A percentile compares a stretch with the other conserved stretches of the same genome.
phyloP scores from a whole-genome alignment of 2,888 invertebrate genomes.

The Cheilosia vulpina region DNA sequence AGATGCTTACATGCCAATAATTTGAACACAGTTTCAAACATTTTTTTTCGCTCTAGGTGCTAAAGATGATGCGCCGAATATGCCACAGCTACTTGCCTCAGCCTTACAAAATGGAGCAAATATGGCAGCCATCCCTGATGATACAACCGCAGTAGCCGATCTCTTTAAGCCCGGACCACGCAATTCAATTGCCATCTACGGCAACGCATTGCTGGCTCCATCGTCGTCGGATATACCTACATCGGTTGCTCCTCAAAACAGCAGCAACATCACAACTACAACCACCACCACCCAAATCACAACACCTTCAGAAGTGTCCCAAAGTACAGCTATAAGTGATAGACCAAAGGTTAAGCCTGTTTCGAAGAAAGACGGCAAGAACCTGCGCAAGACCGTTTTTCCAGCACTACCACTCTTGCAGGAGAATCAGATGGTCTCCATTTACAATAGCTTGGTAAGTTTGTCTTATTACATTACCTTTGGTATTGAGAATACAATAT shows the following conservation, averaged over 20 bases:
- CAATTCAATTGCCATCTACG: conserved; percentile 55
- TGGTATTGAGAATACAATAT: neutral
- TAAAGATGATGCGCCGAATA: conserved; percentile 63
- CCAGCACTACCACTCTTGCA: conserved; percentile 80
- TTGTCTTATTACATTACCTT: conserved; percentile 71
- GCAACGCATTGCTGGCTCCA: conserved; percentile 59
- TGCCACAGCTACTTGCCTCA: conserved; percentile 65
- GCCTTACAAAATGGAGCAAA: conserved; percentile 60
- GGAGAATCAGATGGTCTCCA: conserved; percentile 83
- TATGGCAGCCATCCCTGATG: conserved; percentile 59
- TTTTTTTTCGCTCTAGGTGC: conserved; percentile 6
- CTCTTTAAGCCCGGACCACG: conserved; percentile 61
- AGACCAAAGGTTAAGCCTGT: conserved; percentile 92
- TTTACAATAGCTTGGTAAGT: conserved; percentile 83
- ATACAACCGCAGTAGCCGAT: conserved; percentile 62
- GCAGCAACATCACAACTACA: conserved; percentile 72
- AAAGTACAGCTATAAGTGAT: conserved; percentile 92
- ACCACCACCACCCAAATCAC: conserved; percentile 80
- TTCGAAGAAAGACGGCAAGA: conserved; percentile 91
- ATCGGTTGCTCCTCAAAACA: conserved; percentile 68
- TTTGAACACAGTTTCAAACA: neutral
- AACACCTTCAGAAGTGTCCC: conserved; percentile 83
- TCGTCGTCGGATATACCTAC: conserved; percentile 55
- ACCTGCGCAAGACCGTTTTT: conserved; percentile 86
- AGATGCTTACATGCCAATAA: neutral